Percentiles rank a stretch among this genome's conserved stretches.
Conservation (phyloP, 1,140 invertebrate genomes). For the Zaprionus taronus region DNA sequence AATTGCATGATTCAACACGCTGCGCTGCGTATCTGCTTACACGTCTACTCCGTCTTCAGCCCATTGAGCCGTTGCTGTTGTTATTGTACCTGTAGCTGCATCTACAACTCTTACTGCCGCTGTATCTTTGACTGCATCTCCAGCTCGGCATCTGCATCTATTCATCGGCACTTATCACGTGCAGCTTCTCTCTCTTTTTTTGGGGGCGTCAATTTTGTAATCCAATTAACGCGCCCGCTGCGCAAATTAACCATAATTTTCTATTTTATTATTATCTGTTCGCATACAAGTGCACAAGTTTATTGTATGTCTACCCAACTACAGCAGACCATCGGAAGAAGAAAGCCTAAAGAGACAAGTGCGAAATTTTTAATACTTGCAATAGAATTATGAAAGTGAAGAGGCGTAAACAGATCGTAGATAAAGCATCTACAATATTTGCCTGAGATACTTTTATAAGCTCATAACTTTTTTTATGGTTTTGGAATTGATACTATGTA, state of each 20-base stretch:
- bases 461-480: neutral
- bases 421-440: neutral
- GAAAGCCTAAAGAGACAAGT: conserved; percentile 47
- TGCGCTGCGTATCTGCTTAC: conserved; percentile 54
- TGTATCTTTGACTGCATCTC: too few relatives aligned
- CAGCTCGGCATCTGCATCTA: too few relatives aligned
- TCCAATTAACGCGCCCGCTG: conserved; percentile 77
- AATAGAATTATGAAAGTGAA: neutral
- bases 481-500: neutral
- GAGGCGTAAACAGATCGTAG: neutral
- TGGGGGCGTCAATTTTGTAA: conserved; percentile 74
- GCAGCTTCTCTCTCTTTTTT: conserved; percentile 35
- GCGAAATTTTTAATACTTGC: conserved; percentile 46
- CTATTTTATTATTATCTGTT: conserved; percentile 24
- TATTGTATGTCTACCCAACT: conserved; percentile 53
- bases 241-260: conserved; percentile 69
- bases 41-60: conserved; percentile 4
- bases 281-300: conserved; percentile 23
- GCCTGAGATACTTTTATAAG: neutral
- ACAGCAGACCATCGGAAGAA: conserved; percentile 30
- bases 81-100: conserved; percentile 27
- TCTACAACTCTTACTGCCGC: too few relatives aligned
- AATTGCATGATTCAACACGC: conserved; percentile 80
- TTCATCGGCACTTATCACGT: conserved; percentile 4
- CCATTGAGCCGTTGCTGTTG: conserved; percentile 14